Percentiles rank a stretch among this genome's conserved stretches.
Conservation (phyloP, 2,113 vertebrate species). For the Sigmodon hispidus region DNA sequence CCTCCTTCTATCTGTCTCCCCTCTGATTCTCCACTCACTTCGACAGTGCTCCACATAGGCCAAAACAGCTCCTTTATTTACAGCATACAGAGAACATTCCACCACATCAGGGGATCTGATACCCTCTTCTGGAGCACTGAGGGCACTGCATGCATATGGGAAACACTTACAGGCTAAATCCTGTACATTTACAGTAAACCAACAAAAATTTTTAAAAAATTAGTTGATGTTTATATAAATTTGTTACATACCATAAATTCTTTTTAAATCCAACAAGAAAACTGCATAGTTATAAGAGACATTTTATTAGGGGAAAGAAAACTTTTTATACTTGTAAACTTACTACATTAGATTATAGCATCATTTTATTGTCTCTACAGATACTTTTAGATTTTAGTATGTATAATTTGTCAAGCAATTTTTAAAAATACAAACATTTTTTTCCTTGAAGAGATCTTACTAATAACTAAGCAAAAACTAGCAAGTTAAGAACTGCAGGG, state of each 20-base stretch:
- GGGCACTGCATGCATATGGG: neutral
- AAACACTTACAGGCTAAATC: neutral
- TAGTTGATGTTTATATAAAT: neutral
- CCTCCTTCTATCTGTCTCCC: too few species aligned
- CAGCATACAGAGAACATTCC: too few species aligned
- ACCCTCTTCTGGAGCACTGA: neutral
- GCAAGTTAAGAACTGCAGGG: neutral
- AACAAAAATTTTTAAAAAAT: neutral
- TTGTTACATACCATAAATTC: neutral
- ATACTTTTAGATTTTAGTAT: neutral
- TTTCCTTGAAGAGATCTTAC: neutral
- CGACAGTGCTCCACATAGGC: too few species aligned
- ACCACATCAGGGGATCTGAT: neutral
- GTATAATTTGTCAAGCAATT: neutral
- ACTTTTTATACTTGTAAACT: neutral
- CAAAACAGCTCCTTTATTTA: too few species aligned
- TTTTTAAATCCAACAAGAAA: neutral
- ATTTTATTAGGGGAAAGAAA: neutral
- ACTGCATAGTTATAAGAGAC: neutral
- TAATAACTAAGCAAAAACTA: neutral
- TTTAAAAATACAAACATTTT: neutral
- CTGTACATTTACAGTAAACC: neutral
- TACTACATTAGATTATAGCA: neutral
- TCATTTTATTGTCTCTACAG: neutral
- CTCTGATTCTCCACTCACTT: too few species aligned